Evolutionary conservation across 2,113 vertebrate species (phyloP).

Genomic region (Trachemys scripta): DNA sequence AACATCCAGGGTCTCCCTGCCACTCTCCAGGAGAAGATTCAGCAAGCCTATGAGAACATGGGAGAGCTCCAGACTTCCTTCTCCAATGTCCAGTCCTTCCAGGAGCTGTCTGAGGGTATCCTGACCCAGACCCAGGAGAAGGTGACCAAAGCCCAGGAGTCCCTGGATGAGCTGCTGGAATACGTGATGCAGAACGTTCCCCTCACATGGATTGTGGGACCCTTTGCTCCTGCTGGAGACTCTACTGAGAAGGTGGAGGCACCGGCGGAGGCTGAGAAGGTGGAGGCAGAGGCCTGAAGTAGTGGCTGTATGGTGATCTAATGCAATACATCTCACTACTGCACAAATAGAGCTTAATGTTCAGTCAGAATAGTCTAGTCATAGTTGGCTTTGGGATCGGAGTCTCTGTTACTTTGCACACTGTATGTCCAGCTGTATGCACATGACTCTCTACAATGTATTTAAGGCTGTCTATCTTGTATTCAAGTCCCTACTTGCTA

Average conservation of each 20-base stretch:
- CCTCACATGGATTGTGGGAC: slow-evolving; percentile 55
- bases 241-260: background rate
- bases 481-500: too few relatives aligned
- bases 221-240: background rate
- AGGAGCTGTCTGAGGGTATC: slow-evolving; percentile 76
- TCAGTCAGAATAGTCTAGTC: too few relatives aligned
- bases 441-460: too few relatives aligned
- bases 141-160: slow-evolving; percentile 79
- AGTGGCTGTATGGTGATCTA: too few relatives aligned
- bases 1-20: slow-evolving; percentile 83
- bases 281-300: too few relatives aligned
- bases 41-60: slow-evolving; percentile 72
- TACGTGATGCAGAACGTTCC: slow-evolving; percentile 74
- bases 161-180: slow-evolving; percentile 82
- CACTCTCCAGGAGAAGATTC: slow-evolving; percentile 83
- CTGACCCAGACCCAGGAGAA: slow-evolving; percentile 76
- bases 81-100: slow-evolving; percentile 50
- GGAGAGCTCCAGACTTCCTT: slow-evolving; percentile 82
- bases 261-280: background rate
- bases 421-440: too few relatives aligned
- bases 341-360: too few relatives aligned
- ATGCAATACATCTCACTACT: too few relatives aligned
- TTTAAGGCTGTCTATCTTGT: too few relatives aligned
- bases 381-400: too few relatives aligned
- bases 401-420: too few relatives aligned